Evolutionary conservation across 1,140 invertebrate species (phyloP).

Genomic region (Nasonia longicornis): DNA sequence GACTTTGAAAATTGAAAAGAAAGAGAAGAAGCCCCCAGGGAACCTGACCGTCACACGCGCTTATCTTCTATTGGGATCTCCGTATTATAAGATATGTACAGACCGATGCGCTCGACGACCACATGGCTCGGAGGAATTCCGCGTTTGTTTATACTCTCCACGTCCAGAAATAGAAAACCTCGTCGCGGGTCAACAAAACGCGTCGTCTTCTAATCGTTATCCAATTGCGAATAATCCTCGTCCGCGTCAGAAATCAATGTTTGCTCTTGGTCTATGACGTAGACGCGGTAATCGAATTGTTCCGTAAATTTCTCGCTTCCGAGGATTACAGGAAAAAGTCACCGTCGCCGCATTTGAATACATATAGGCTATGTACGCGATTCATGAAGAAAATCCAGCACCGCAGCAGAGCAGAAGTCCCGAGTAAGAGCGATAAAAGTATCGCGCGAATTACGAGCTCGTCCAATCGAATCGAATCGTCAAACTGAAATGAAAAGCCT

Average conservation of each 20-base stretch:
- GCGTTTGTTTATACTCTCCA: neutral
- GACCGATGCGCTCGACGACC: neutral
- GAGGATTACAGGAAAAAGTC: too few relatives aligned
- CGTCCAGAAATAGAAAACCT: neutral
- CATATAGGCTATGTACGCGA: neutral
- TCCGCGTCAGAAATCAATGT: neutral
- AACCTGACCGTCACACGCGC: too few relatives aligned
- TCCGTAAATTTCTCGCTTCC: too few relatives aligned
- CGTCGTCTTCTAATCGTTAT: neutral
- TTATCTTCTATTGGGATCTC: too few relatives aligned
- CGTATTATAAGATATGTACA: neutral
- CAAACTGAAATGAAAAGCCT: conserved; percentile 12
- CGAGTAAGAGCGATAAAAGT: neutral
- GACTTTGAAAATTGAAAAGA: too few relatives aligned
- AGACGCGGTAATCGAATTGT: neutral
- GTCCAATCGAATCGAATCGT: conserved; percentile 15
- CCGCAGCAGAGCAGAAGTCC: neutral
- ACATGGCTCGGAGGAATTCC: neutral
- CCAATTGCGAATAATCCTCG: neutral
- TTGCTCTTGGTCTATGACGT: too few relatives aligned
- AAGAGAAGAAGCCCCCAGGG: too few relatives aligned
- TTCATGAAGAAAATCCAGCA: neutral
- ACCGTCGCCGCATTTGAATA: neutral
- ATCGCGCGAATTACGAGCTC: neutral
- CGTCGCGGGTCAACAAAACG: neutral